Evolutionary conservation across 2,113 vertebrate genomes (phyloP).

Genomic region (Odobenus rosmarus): DNA sequence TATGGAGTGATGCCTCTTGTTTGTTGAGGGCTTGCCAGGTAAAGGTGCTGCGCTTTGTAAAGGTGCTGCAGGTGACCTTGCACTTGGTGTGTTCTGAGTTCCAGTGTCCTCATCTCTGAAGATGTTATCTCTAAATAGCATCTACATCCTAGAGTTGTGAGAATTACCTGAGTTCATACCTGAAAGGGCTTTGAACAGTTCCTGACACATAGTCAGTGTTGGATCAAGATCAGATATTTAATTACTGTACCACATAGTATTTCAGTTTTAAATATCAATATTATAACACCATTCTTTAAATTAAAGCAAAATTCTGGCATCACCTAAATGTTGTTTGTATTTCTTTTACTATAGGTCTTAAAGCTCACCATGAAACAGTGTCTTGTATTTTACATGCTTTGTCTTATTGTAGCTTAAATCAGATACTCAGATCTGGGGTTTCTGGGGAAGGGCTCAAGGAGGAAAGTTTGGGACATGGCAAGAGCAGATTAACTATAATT

Average conservation of each 20-base stretch:
- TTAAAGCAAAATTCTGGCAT: neutral
- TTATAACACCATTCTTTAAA: conserved; percentile 2
- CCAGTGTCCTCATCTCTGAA: neutral
- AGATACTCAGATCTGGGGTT: neutral
- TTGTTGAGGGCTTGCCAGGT: neutral
- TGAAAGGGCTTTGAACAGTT: neutral
- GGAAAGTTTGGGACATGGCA: neutral
- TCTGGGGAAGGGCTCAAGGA: neutral
- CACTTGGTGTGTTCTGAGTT: neutral
- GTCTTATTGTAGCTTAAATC: neutral
- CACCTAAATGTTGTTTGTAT: neutral
- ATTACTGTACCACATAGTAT: neutral
- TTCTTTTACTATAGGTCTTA: neutral
- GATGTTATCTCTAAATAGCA: neutral
- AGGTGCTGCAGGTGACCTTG: neutral
- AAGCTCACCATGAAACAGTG: neutral
- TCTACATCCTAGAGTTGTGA: neutral
- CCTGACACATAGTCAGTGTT: neutral
- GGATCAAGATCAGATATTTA: conserved; percentile 9
- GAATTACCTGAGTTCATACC: neutral
- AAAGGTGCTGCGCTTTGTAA: neutral
- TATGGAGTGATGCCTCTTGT: neutral
- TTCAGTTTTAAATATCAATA: neutral
- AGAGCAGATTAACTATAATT: neutral
- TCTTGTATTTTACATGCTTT: neutral